A percentile compares a stretch with the other conserved stretches of the same genome.
Conservation (phyloP, 2,797 vertebrate genomes). For the Mormyrops attenuatus region DNA sequence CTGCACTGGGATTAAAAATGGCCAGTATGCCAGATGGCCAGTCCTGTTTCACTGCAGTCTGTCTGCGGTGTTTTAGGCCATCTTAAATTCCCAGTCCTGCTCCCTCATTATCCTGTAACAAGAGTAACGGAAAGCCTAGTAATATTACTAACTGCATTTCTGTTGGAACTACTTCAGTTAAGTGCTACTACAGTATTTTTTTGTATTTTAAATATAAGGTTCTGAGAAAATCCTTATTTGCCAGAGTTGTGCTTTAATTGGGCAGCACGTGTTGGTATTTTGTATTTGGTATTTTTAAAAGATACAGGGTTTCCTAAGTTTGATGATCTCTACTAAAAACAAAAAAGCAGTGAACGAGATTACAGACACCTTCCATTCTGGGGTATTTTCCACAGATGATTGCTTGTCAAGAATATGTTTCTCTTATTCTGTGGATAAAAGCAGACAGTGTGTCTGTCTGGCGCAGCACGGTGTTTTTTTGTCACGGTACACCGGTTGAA, state of each 20-base stretch:
- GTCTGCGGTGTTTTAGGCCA: background rate
- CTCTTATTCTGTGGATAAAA: background rate
- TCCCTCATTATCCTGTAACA: background rate
- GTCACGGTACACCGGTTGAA: background rate
- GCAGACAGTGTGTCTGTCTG: background rate
- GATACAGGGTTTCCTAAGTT: background rate
- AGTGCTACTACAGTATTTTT: background rate
- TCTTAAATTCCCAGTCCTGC: background rate
- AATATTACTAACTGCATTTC: background rate
- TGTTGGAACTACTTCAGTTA: background rate
- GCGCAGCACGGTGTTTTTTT: background rate
- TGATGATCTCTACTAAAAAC: background rate
- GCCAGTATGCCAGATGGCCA: background rate
- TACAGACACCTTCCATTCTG: background rate
- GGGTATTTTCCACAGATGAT: background rate
- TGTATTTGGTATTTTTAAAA: background rate
- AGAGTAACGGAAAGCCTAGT: background rate
- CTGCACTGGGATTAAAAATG: background rate
- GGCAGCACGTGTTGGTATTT: conserved; percentile 1
- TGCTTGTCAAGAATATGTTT: background rate
- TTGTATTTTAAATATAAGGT: background rate
- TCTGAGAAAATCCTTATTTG: background rate
- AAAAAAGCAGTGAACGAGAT: background rate
- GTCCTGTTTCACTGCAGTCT: background rate
- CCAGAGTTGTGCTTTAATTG: background rate